Evolutionary conservation across 2,888 invertebrate species (phyloP).

Genomic region (Petrolisthes cinctipes): DNA sequence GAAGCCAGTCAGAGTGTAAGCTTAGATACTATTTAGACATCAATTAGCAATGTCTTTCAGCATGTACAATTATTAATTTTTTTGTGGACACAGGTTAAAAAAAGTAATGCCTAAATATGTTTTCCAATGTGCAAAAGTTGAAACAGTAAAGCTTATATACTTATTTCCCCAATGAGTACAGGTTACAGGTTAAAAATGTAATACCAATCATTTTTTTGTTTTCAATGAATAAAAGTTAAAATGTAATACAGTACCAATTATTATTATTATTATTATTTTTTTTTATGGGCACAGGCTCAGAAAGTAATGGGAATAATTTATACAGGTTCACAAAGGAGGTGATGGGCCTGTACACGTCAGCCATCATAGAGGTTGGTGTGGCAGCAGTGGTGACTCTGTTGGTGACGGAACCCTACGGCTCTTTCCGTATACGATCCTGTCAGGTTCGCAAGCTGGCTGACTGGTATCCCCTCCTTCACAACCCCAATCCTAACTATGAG

Average conservation of each 20-base stretch:
- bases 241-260: not conserved
- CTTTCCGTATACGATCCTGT: conserved; percentile 75
- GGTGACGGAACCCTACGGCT: conserved; percentile 85
- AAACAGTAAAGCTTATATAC: too few species aligned
- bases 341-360: conserved; percentile 83
- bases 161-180: too few species aligned
- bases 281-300: not conserved
- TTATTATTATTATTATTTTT: too few species aligned
- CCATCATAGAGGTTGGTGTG: conserved; percentile 82
- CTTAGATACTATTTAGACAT: too few species aligned
- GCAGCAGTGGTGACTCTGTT: conserved; percentile 84
- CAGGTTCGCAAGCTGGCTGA: conserved; percentile 79
- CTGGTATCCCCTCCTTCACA: conserved; percentile 96
- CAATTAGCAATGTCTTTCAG: too few species aligned
- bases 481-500: conserved; percentile 93
- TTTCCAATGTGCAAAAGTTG: too few species aligned
- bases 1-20: too few species aligned
- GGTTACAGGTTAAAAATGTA: too few species aligned
- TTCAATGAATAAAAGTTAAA: not conserved
- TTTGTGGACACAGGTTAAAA: too few species aligned
- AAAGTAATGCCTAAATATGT: too few species aligned
- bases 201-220: too few species aligned
- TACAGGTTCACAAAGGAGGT: conserved; percentile 82
- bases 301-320: not conserved
- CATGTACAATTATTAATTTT: too few species aligned